phyloP scores from a whole-genome alignment of 2,113 vertebrate species.

The Syngnathus scovelli region DNA sequence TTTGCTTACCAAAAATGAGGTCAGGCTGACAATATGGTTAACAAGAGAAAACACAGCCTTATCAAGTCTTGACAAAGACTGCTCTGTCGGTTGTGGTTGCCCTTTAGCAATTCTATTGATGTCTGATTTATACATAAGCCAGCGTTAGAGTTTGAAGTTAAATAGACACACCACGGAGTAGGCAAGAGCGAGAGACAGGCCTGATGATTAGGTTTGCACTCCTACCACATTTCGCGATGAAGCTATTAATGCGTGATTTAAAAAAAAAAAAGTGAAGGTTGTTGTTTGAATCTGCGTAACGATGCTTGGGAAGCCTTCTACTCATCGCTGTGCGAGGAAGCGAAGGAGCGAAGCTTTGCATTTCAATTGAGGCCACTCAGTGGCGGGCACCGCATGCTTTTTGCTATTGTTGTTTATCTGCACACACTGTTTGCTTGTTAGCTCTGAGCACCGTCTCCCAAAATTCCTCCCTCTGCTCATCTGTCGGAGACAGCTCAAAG shows the following conservation, averaged over 20 bases:
- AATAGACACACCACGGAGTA: conserved; percentile 9
- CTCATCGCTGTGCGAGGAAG: conserved; percentile 38
- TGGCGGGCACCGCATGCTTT: conserved; percentile 47
- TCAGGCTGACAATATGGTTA: not conserved
- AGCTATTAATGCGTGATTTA: conserved; percentile 59
- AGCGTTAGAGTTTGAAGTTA: conserved; percentile 43
- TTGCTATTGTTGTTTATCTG: conserved; percentile 56
- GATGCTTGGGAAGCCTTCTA: conserved; percentile 50
- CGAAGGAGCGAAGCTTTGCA: conserved; percentile 53
- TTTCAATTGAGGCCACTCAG: conserved; percentile 60
- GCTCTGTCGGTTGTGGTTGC: conserved; percentile 7
- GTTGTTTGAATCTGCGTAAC: conserved; percentile 53
- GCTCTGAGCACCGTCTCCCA: conserved; percentile 39
- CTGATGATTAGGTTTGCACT: conserved; percentile 25
- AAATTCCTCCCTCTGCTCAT: conserved; percentile 39
- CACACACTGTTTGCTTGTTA: conserved; percentile 51
- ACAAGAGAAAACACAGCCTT: not conserved
- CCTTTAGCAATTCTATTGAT: conserved; percentile 27
- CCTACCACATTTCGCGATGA: conserved; percentile 46
- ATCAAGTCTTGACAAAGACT: conserved; percentile 8
- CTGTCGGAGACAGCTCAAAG: conserved; percentile 57
- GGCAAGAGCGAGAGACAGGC: conserved; percentile 2
- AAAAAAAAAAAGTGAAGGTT: conserved; percentile 38
- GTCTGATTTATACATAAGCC: conserved; percentile 15
- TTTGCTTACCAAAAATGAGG: not conserved